Evolutionary conservation across 2,797 vertebrate genomes (phyloP), one percentile per base, ranked within the genome.

Genomic region (Urosaurus nigricauda): DNA sequence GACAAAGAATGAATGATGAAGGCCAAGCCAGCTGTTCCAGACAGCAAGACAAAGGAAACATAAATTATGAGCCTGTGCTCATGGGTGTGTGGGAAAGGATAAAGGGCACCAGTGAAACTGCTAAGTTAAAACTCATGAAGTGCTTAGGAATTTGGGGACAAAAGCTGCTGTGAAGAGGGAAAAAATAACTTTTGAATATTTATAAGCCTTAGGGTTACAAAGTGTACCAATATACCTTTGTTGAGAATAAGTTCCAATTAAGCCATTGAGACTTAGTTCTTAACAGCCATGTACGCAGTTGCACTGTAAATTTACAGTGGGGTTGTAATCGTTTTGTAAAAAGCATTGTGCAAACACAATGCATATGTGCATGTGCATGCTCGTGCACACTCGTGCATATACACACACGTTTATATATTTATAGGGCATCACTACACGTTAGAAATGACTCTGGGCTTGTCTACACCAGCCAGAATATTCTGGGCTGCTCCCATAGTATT

Each of bases 11-110:
- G 60, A 47, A 47, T 32, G 60, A 83, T 47, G 65, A 35, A 56
- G 24, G 17, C n/a, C 37, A 68, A 83, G 81, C 81, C 60, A 83
- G 60, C 60, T 83, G 81, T 83, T 83, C 60, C 40, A 65, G 26
- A 26, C 14, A 83, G 63, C 81, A 83, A 83, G 81, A 8, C 24
- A 83, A 83, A 83, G 37, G 63, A 83, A 68, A 43, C 26, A 40
- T 68, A 68, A 83, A 83, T 83, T 43, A 37, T 83, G 26, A 47
- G 14, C 47, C 29, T 68, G 26, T 47, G 35, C 32, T 68, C 29
- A 68, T 29, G 16, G 37, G 14, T 68, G 26, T 68, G 63, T 68
- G 9, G 40, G 9, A 68, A 83, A 47, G 37, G 60, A 82, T 65
- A 16, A 40, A 43, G 24, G 35, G 80, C 24, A 65, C 37, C 6